A percentile compares a stretch with the other conserved stretches of the same genome.
phyloP scores from a whole-genome alignment of 2,888 invertebrate genomes.

The Laothoe populi region DNA sequence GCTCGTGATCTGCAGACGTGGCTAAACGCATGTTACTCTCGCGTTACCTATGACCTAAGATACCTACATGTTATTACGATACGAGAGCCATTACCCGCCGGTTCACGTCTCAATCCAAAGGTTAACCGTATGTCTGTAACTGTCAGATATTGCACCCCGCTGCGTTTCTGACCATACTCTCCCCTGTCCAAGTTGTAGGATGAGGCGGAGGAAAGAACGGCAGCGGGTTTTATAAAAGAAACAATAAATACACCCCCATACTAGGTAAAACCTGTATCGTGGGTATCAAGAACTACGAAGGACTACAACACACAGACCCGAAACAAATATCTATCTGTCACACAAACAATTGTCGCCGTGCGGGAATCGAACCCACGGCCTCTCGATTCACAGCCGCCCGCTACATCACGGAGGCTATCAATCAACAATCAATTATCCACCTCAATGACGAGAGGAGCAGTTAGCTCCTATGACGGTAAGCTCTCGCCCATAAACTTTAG shows the following conservation, averaged over 20 bases:
- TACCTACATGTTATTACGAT: slow-evolving; percentile 27
- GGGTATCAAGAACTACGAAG: too few species aligned
- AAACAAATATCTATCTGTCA: too few species aligned
- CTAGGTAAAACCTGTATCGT: too few species aligned
- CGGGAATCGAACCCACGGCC: too few species aligned
- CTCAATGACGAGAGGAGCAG: too few species aligned
- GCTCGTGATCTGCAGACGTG: background rate
- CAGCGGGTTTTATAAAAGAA: background rate
- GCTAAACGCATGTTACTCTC: background rate
- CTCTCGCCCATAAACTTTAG: too few species aligned
- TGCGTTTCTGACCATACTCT: slow-evolving; percentile 63
- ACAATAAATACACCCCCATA: too few species aligned
- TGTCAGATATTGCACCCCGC: slow-evolving; percentile 82
- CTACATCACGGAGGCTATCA: too few species aligned
- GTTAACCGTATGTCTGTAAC: slow-evolving; percentile 83
- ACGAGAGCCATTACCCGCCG: slow-evolving; percentile 70
- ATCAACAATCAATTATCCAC: background rate
- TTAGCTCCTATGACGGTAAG: too few species aligned
- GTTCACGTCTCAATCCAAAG: slow-evolving; percentile 84
- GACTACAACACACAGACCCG: too few species aligned
- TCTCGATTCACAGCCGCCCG: too few species aligned
- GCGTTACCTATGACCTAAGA: slow-evolving; percentile 24
- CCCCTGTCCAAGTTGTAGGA: slow-evolving; percentile 34
- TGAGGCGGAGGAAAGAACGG: slow-evolving; percentile 29
- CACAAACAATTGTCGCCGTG: too few species aligned